Conservation (phyloP, 2,797 vertebrate genomes). For the Cottoperca gobio region DNA sequence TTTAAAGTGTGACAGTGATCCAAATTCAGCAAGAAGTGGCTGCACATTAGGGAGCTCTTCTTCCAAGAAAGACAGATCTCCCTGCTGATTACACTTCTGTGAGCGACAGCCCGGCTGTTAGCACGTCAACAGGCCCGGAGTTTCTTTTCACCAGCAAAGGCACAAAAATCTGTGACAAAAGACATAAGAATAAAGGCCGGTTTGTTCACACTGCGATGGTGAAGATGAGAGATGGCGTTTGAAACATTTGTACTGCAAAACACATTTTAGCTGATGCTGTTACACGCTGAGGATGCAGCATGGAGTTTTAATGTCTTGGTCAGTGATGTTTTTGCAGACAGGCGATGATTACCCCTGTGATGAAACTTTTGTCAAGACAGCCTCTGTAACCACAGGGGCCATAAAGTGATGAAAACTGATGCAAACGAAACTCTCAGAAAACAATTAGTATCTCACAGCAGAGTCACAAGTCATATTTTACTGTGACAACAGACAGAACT, state of each 20-base stretch:
- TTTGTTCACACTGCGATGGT: slow-evolving; percentile 6
- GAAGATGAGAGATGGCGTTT: slow-evolving; percentile 3
- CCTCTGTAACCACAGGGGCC: slow-evolving; percentile 9
- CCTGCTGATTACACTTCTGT: slow-evolving; percentile 47
- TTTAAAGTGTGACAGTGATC: slow-evolving; percentile 58
- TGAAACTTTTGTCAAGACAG: neutral
- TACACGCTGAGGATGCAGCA: neutral
- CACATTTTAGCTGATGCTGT: neutral
- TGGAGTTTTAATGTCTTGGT: slow-evolving; percentile 5
- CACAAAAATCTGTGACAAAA: slow-evolving; percentile 11
- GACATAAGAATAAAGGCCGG: slow-evolving; percentile 4
- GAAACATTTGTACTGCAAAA: slow-evolving; percentile 5
- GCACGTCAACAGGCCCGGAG: neutral
- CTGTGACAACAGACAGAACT: neutral
- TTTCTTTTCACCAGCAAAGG: slow-evolving; percentile 34
- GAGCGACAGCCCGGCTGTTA: slow-evolving; percentile 50
- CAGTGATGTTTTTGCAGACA: slow-evolving; percentile 4
- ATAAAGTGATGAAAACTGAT: slow-evolving; percentile 12
- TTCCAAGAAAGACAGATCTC: slow-evolving; percentile 53
- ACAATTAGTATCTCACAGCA: slow-evolving; percentile 6
- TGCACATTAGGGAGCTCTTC: slow-evolving; percentile 52
- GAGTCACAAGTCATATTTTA: neutral
- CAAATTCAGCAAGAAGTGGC: slow-evolving; percentile 54
- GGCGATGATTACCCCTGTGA: slow-evolving; percentile 26
- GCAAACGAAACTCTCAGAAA: neutral